Evolutionary conservation across 2,113 vertebrate species (phyloP), one percentile per base, ranked within the genome.

Genomic region (Aramus guarauna): DNA sequence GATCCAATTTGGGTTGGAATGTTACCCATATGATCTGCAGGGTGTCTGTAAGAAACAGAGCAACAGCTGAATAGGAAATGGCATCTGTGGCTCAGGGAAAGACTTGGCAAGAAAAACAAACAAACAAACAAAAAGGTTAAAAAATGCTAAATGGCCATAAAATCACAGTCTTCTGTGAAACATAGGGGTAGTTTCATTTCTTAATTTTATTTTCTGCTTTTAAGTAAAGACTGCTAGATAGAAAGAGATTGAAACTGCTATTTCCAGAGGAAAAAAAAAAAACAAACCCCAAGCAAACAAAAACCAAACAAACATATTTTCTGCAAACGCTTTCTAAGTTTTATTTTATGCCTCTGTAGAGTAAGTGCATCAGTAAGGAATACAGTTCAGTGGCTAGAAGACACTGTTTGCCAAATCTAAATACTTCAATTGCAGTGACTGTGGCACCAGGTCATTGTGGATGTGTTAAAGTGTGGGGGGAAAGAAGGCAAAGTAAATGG

Each of bases 31-130:
- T 50, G 76, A 96, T 94, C 96, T 97, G 63, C 69, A 97, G 93
- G 88, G 96, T 92, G 55, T 93, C 92, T 92, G 93, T 78, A 96
- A 96, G 93, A 96, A 96, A 83, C 79, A 90, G 72, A 97, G 88
- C 83, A 92, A 79, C 95, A 97, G 96, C 93, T 96, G 95, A 98
- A 83, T 85, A 96, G 89, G 47, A 97, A 96, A 47, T 91, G 93
- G 88, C 94, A 96, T 97, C 84, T 98, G 96, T 92, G 89, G 81
- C 79, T 97, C 68, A 91, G 93, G 84, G 78, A 88, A 95, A 84
- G 63, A 60, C 23, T 96, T 98, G 97, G 97, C 97, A 97, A 97
- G 85, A 66, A 95, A 92, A 94, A 88, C 41, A 93, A 96, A 88
- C 77, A 88, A 92, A 93, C 56, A 95, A 90, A 89, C 64, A 91